These are phyloP conservation scores for Psittacara wagleri DNA, from an alignment of 2,113 vertebrate genomes.

Conservation along the genomic window DNA sequence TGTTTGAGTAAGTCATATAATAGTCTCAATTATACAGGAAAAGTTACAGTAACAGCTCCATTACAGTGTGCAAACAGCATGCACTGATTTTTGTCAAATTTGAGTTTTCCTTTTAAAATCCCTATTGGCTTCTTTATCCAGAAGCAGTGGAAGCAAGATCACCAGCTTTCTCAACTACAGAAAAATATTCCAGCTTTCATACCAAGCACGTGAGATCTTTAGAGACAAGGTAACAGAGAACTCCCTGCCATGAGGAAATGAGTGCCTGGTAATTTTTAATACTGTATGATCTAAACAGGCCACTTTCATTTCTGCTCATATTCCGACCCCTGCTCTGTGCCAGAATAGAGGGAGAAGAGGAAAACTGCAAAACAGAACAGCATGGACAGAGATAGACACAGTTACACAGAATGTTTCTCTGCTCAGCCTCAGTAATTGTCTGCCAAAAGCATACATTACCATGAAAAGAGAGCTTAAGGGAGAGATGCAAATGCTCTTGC, in stretches of 20 bases:
- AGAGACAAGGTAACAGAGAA: background rate
- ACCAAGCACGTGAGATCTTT: background rate
- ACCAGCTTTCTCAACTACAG: background rate
- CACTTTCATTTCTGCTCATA: background rate
- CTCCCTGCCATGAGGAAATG: background rate
- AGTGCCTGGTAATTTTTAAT: background rate
- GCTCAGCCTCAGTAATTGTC: background rate
- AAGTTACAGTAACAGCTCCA: background rate
- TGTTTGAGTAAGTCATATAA: background rate
- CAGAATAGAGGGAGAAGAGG: background rate
- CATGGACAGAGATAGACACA: background rate
- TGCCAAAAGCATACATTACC: background rate
- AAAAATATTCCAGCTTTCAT: background rate
- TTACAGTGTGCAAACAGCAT: background rate
- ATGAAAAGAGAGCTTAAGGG: background rate
- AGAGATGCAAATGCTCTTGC: background rate
- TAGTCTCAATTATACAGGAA: background rate
- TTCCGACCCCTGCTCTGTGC: background rate
- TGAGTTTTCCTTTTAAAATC: background rate
- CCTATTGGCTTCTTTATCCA: background rate
- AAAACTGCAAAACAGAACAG: background rate
- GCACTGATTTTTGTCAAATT: background rate
- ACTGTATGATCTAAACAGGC: background rate
- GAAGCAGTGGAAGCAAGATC: background rate
- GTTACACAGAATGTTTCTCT: background rate